Evolutionary conservation across 2,797 vertebrate species (phyloP), one percentile per base, ranked within the genome.

Genomic region (Tiaroga cobitis): DNA sequence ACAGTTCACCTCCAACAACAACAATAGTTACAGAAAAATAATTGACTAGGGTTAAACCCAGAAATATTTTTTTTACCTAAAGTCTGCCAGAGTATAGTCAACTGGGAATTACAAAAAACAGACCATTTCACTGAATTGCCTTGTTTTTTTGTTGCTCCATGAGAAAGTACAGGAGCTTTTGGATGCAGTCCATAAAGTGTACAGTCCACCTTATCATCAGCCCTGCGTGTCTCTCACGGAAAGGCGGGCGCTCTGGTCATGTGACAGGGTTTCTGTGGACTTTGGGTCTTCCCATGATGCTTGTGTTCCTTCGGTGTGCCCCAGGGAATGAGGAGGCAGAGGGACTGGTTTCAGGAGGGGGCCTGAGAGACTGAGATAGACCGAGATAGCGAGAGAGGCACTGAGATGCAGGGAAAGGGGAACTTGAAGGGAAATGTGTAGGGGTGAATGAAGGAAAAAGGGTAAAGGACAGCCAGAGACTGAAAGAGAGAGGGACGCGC

Each of bases 221-320:
- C 19, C 9, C 74, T 79, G 49, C 67, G 86, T 34, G 49, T 90
- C 93, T 94, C 93, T 91, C 90, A 92, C 85, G 89, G 86, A 90
- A 92, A 85, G 54, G 81, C 46, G 75, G 84, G 61, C 81, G 90
- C 90, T 91, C 85, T 61, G 84, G 65, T 93, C 93, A 95, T 92
- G 90, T 93, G 93, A 89, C 87, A 83, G 51, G 34, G 61, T 88
- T 85, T 91, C 91, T 79, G 80, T 92, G 93, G 94, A 95, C 91
- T 83, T 89, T 91, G 90, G 91, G 91, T 92, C 95, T 96, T 96
- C 95, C 94, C 95, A 96, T 95, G 95, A 93, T 94, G 93, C 93
- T 95, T 92, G 93, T 94, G 93, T 95, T 95, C 93, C 91, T 91
- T 92, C 88, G 69, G 81, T 79, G 89, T 91, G 90, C 92, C 89